Conservation (phyloP, 2,888 invertebrate genomes). For the Melikaiella ostensackeni region DNA sequence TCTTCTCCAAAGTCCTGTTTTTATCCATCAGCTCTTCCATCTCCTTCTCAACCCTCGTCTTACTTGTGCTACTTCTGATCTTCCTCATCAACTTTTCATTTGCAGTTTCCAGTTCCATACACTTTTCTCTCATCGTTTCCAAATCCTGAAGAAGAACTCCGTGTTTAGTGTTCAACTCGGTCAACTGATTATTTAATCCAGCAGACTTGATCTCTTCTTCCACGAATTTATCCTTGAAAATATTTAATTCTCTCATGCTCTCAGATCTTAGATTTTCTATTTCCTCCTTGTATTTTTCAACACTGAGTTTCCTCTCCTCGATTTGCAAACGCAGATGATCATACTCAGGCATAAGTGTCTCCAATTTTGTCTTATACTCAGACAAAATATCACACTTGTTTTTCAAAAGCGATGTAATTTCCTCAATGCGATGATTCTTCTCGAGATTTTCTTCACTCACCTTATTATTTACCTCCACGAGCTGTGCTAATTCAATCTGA, state of each 20-base stretch:
- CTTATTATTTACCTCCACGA: constrained; percentile 72
- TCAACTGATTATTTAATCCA: constrained; percentile 72
- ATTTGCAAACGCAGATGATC: constrained; percentile 65
- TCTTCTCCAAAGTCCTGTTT: constrained; percentile 67
- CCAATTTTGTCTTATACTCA: constrained; percentile 73
- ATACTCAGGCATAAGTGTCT: constrained; percentile 66
- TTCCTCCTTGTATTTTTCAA: constrained; percentile 74
- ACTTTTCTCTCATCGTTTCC: constrained; percentile 78
- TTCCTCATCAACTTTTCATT: constrained; percentile 75
- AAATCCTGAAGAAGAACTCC: constrained; percentile 75
- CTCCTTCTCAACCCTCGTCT: constrained; percentile 68
- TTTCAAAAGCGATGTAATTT: constrained; percentile 66
- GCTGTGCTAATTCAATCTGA: constrained; percentile 75
- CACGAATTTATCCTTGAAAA: constrained; percentile 61
- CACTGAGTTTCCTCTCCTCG: constrained; percentile 55
- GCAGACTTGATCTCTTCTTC: constrained; percentile 69
- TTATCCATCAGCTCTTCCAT: constrained; percentile 69
- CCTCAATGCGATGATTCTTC: constrained; percentile 73
- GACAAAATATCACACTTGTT: constrained; percentile 71
- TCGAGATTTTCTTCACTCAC: constrained; percentile 74
- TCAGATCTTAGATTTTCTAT: constrained; percentile 75
- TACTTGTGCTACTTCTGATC: constrained; percentile 78
- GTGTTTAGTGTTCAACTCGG: constrained; percentile 76
- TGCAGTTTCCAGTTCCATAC: constrained; percentile 76
- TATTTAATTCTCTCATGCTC: constrained; percentile 64